phyloP scores from a whole-genome alignment of 2,113 vertebrate genomes.

The Oncorhynchus tshawytscha region DNA sequence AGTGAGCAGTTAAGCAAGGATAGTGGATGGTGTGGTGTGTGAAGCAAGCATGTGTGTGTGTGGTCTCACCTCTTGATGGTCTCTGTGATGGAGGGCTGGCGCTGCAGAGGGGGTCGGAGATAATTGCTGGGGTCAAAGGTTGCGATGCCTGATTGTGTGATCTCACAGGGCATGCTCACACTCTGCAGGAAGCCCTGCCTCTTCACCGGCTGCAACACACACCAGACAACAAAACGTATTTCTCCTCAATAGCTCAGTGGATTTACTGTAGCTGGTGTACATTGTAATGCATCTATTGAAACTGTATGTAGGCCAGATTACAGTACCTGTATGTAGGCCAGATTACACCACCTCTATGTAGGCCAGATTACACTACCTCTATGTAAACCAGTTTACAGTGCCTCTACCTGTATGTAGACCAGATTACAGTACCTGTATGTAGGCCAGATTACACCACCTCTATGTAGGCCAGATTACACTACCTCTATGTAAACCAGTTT shows the following conservation, averaged over 20 bases:
- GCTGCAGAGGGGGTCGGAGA: conserved; percentile 76
- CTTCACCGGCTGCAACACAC: conserved; percentile 54
- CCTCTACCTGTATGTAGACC: too few species aligned
- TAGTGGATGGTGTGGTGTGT: conserved; percentile 1
- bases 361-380: background rate
- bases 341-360: too few species aligned
- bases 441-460: too few species aligned
- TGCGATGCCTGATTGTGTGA: conserved; percentile 67
- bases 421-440: too few species aligned
- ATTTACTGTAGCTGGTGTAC: background rate
- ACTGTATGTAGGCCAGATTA: too few species aligned
- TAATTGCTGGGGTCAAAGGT: conserved; percentile 64
- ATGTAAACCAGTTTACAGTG: too few species aligned
- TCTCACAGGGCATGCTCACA: conserved; percentile 87
- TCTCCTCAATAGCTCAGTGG: background rate
- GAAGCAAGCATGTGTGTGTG: background rate
- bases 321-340: too few species aligned
- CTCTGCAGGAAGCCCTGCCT: conserved; percentile 80
- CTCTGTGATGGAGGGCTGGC: conserved; percentile 88
- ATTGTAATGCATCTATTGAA: background rate
- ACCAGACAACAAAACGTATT: conserved; percentile 3
- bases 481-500: background rate
- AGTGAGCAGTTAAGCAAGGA: background rate
- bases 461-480: background rate
- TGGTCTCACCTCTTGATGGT: conserved; percentile 87